Evolutionary conservation across 2,888 invertebrate genomes (phyloP).

Genomic region (Coenonympha arcania): DNA sequence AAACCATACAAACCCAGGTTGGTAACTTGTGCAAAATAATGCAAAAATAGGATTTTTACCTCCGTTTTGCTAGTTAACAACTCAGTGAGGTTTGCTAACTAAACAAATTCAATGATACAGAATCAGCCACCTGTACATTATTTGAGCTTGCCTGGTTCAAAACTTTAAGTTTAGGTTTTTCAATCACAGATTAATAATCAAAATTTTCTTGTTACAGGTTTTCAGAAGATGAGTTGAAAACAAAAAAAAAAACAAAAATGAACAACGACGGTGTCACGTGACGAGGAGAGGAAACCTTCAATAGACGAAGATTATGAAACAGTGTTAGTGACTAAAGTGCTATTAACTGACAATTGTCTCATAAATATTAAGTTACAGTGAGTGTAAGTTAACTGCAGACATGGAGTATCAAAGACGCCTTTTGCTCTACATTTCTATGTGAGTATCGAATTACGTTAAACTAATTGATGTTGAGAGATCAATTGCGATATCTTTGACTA

Average conservation of each 20-base stretch:
- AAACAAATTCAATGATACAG: too few relatives aligned
- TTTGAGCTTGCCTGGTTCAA: too few relatives aligned
- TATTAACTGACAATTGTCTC: conserved; percentile 17
- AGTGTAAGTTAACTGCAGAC: conserved; percentile 11
- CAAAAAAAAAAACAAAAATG: conserved; percentile 36
- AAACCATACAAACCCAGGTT: too few relatives aligned
- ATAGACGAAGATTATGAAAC: conserved; percentile 20
- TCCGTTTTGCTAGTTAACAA: too few relatives aligned
- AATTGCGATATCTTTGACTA: not conserved
- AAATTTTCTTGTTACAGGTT: conserved; percentile 42
- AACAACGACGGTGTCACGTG: conserved; percentile 45
- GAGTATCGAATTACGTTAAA: conserved; percentile 38
- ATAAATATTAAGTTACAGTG: conserved; percentile 14
- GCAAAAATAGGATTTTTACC: too few relatives aligned
- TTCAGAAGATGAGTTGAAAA: conserved; percentile 27
- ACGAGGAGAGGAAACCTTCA: conserved; percentile 32
- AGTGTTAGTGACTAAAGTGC: conserved; percentile 16
- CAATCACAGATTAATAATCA: too few relatives aligned
- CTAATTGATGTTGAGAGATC: not conserved
- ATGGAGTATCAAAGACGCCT: conserved; percentile 40
- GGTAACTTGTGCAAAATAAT: too few relatives aligned
- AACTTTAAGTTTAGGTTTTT: too few relatives aligned
- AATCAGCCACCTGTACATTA: too few relatives aligned
- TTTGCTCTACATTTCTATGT: conserved; percentile 52
- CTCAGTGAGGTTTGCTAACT: too few relatives aligned